phyloP scores from a whole-genome alignment of 2,797 vertebrate species.

The Linurgus olivaceus region DNA sequence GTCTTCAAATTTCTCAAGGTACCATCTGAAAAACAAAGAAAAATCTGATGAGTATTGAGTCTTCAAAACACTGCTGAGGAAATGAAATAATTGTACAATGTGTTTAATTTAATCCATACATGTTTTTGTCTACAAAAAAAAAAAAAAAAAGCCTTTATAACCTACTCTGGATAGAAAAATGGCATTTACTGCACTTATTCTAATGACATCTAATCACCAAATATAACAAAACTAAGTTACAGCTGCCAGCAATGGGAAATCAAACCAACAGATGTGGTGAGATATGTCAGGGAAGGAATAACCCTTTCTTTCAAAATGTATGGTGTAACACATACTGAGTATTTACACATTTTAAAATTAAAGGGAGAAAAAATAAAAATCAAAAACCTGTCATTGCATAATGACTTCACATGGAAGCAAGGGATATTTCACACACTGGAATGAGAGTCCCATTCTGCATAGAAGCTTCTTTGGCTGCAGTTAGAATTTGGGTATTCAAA shows the following conservation, averaged over 20 bases:
- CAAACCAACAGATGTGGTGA: background rate
- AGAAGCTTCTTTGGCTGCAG: background rate
- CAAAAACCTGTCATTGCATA: background rate
- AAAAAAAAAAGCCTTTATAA: background rate
- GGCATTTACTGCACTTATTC: background rate
- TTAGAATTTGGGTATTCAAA: background rate
- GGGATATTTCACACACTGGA: background rate
- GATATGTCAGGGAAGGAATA: background rate
- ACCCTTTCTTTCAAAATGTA: background rate
- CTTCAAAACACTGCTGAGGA: background rate
- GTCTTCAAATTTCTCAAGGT: constrained; percentile 90
- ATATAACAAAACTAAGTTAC: background rate
- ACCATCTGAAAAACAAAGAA: constrained; percentile 85
- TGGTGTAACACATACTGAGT: background rate
- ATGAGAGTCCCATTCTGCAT: background rate
- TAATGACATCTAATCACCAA: background rate
- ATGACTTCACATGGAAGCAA: background rate
- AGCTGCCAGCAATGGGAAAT: background rate
- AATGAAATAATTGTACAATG: background rate
- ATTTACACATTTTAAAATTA: background rate
- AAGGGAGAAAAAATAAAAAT: background rate
- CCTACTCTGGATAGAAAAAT: background rate
- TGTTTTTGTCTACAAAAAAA: background rate
- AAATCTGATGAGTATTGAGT: background rate
- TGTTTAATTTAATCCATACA: background rate